These are phyloP conservation scores for Pseudolaguvia tuberculata DNA, from an alignment of 2,113 vertebrate species.

Conservation along the genomic window DNA sequence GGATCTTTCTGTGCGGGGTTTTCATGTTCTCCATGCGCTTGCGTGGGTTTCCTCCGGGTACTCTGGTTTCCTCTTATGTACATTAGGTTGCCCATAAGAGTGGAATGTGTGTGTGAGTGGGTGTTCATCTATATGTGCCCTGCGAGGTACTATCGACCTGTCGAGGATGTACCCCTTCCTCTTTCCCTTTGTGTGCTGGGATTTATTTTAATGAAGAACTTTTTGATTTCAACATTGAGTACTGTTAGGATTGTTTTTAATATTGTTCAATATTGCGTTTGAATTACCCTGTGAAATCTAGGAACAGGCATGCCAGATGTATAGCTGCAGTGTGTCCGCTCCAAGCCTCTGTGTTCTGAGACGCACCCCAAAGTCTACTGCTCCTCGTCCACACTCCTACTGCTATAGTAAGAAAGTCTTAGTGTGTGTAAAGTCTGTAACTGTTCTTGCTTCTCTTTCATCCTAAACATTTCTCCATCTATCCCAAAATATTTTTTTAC, in stretches of 20 bases:
- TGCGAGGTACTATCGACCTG: too few relatives aligned
- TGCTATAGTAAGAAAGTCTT: slow-evolving; percentile 43
- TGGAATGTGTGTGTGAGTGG: too few relatives aligned
- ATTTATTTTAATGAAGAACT: not conserved
- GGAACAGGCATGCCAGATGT: slow-evolving; percentile 48
- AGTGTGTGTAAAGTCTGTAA: not conserved
- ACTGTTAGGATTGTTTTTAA: not conserved
- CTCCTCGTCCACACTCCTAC: slow-evolving; percentile 46
- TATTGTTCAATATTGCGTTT: not conserved
- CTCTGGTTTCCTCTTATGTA: too few relatives aligned
- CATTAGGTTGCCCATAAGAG: too few relatives aligned
- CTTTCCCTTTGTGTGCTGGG: too few relatives aligned
- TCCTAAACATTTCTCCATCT: not conserved
- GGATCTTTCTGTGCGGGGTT: too few relatives aligned
- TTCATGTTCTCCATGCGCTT: too few relatives aligned
- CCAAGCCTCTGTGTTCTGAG: slow-evolving; percentile 45
- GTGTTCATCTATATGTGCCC: too few relatives aligned
- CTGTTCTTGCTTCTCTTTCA: not conserved
- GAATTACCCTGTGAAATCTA: slow-evolving; percentile 8
- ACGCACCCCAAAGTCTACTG: not conserved
- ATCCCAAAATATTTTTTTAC: not conserved
- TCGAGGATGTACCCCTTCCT: too few relatives aligned
- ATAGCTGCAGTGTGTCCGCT: slow-evolving; percentile 49
- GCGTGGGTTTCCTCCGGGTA: too few relatives aligned
- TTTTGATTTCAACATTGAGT: not conserved